A percentile compares a stretch with the other conserved stretches of the same genome.
Conservation (phyloP, 2,888 invertebrate genomes). For the Aproaerema taeniolella region DNA sequence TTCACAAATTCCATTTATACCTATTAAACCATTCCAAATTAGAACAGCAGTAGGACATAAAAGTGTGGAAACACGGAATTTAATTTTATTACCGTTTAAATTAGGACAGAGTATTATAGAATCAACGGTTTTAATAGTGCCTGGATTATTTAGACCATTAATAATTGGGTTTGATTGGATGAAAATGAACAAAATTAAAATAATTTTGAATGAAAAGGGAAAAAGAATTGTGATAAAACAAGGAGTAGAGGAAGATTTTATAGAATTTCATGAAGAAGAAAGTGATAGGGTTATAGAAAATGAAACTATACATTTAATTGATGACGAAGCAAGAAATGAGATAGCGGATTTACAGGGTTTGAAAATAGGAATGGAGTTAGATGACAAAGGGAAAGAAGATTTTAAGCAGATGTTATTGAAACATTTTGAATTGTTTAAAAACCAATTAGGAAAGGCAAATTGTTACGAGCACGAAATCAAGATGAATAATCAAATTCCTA, state of each 20-base stretch:
- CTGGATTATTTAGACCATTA: background rate
- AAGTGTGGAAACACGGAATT: background rate
- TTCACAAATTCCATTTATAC: background rate
- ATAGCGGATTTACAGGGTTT: background rate
- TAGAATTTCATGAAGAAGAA: background rate
- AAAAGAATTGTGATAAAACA: background rate
- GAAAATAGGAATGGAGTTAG: background rate
- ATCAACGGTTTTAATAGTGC: slow-evolving; percentile 1
- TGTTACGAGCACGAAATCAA: too few relatives aligned
- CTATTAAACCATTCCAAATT: slow-evolving; percentile 5
- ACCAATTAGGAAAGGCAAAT: slow-evolving; percentile 3
- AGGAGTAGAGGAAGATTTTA: background rate
- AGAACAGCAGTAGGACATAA: slow-evolving; percentile 6
- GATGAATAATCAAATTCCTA: background rate
- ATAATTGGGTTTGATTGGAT: slow-evolving; percentile 10
- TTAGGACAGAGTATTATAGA: background rate
- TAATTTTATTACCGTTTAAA: background rate
- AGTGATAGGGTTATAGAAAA: background rate
- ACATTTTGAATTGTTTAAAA: background rate
- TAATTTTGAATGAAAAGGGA: background rate
- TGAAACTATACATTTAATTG: background rate
- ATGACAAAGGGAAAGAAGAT: background rate
- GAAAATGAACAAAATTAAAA: background rate
- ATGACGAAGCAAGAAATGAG: background rate
- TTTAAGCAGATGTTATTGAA: background rate